phyloP scores from a whole-genome alignment of 1,140 invertebrate species.

The Formica selysi region DNA sequence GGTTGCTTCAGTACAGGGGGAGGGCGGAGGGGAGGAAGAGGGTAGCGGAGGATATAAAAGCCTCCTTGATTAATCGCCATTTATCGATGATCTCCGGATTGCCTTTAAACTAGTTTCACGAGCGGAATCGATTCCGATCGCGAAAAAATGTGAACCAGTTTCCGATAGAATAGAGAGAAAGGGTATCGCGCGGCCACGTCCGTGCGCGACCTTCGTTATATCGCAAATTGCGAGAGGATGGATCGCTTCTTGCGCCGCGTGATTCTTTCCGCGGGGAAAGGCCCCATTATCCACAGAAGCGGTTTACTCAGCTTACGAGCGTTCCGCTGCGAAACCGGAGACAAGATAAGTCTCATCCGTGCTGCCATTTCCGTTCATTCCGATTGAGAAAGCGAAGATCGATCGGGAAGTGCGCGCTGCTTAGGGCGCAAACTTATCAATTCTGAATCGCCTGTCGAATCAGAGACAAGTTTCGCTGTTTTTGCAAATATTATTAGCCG shows the following conservation, averaged over 20 bases:
- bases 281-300: constrained; percentile 42
- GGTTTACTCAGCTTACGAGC: constrained; percentile 25
- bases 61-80: constrained; percentile 50
- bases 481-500: not conserved
- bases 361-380: constrained; percentile 39
- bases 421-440: no score
- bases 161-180: constrained; percentile 57
- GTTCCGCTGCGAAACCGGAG: constrained; percentile 26
- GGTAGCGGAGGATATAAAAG: constrained; percentile 26
- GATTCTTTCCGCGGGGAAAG: constrained; percentile 29
- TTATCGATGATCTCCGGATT: constrained; percentile 56
- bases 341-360: constrained; percentile 46
- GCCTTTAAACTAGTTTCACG: constrained; percentile 50
- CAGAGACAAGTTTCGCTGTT: not conserved
- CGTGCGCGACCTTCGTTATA: constrained; percentile 60
- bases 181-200: constrained; percentile 53
- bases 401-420: constrained; percentile 1
- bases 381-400: constrained; percentile 18
- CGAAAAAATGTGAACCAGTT: constrained; percentile 61
- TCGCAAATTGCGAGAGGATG: constrained; percentile 56
- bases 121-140: constrained; percentile 47
- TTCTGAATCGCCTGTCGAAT: not conserved
- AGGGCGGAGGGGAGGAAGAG: not conserved
- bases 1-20: not conserved
- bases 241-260: constrained; percentile 44